Evolutionary conservation across 2,888 invertebrate genomes (phyloP), one percentile per base, ranked within the genome.

Genomic region (Agrypnus murinus): DNA sequence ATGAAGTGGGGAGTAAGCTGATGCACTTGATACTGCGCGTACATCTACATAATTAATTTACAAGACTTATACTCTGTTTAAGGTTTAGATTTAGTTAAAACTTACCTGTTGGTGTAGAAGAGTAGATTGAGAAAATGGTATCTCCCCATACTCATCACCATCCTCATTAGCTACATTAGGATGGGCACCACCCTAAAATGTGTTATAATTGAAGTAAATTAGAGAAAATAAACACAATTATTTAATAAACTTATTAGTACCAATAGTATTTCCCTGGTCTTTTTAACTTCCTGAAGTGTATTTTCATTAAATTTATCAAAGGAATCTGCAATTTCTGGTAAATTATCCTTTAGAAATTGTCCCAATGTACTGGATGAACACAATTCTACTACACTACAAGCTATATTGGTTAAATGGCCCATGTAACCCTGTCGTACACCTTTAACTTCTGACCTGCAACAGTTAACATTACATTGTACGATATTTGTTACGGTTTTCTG

Each of bases 351-450:
- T 73, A 91, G 88, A 76, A 86, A 87, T 79, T 87, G 85, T 76
- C 90, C 88, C 81, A 88, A 84, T 78, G 87, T 86, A 82, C 87
- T 88, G 81, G 87, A 86, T 82, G 88, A 86, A 84, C 88, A 87
- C 80, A 86, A 83, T 60, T 82, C 81, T 45, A 87, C 87, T 78
- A 91, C 86, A 81, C 88, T 87, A 82, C 88, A 88, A 40, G 89
- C 86, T 78, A 91, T 89, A 81, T 88, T 89, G 77, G 90, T 90
- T 80, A 91, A 86, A 82, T 91, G 91, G 69, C 91, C 91, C 90
- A 91, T 91, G 78, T 90, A 91, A 77, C 91, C 91, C 79, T 89
- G 86, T 62, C 90, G 87, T 64, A 89, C 84, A 69, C 88, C 87
- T 73, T 88, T 89, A 66, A 86, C 85, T 76, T 86, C 84, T 74